Evolutionary conservation across 2,113 vertebrate genomes (phyloP).

Genomic region (Thalassarche chlororhynchos): DNA sequence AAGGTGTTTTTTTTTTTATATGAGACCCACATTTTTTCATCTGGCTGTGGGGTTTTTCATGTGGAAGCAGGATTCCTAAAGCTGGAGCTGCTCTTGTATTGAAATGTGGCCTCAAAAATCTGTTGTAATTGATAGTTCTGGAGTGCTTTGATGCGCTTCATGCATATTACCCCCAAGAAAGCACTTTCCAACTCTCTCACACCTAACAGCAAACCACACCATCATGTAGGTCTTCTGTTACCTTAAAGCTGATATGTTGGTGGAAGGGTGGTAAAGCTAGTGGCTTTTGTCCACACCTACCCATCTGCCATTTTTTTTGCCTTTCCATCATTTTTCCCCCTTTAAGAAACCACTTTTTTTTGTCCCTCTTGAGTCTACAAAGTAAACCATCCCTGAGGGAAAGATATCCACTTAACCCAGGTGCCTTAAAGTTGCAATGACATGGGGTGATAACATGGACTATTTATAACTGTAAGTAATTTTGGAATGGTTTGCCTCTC

Average conservation of each 20-base stretch:
- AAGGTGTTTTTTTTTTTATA: not conserved
- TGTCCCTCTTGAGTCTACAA: not conserved
- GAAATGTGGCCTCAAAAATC: not conserved
- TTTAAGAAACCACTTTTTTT: not conserved
- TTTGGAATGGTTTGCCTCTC: not conserved
- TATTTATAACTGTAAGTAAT: not conserved
- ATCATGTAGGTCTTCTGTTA: rapidly evolving
- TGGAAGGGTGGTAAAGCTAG: not conserved
- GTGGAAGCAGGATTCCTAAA: not conserved
- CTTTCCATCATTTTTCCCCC: not conserved
- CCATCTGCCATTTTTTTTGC: not conserved
- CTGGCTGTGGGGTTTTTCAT: not conserved
- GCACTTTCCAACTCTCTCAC: not conserved
- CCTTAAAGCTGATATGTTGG: not conserved
- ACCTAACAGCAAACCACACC: not conserved
- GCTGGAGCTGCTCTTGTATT: not conserved
- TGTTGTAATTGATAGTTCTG: not conserved
- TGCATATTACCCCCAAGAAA: not conserved
- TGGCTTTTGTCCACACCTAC: not conserved
- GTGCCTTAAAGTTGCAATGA: not conserved
- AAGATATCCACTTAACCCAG: not conserved
- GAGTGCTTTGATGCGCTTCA: not conserved
- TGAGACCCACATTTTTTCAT: not conserved
- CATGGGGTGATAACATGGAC: rapidly evolving
- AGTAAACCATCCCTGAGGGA: not conserved